These are phyloP conservation scores for Carposina sasakii DNA, from an alignment of 1,140 invertebrate genomes.

Conservation along the genomic window DNA sequence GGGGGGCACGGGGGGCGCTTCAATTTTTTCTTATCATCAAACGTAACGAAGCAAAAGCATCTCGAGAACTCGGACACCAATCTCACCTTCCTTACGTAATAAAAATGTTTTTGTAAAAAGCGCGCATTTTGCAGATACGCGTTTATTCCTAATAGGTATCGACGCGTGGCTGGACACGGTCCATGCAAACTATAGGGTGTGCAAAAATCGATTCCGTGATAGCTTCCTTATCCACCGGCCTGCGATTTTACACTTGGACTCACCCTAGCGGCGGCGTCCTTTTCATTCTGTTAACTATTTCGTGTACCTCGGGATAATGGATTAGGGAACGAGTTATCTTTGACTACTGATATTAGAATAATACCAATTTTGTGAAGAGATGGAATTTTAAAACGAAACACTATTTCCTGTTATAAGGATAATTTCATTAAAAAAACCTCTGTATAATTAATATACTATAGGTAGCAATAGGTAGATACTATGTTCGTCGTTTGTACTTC, in stretches of 20 bases:
- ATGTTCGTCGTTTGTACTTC: too few species aligned
- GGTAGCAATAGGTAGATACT: too few species aligned
- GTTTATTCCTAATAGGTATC: background rate
- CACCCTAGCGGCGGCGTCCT: too few species aligned
- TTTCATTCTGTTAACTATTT: too few species aligned
- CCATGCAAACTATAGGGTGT: constrained; percentile 69
- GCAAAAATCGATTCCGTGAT: constrained; percentile 65
- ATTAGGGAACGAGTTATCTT: too few species aligned
- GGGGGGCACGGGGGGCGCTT: constrained; percentile 19
- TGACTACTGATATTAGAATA: too few species aligned
- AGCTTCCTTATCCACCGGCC: constrained; percentile 49
- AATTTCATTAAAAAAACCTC: too few species aligned
- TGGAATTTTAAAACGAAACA: too few species aligned
- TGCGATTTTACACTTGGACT: constrained; percentile 53
- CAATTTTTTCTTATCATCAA: constrained; percentile 41
- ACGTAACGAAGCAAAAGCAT: constrained; percentile 17
- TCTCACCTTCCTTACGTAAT: constrained; percentile 8
- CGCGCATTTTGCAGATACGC: background rate
- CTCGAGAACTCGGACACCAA: background rate
- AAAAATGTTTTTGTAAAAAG: background rate
- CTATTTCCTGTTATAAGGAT: too few species aligned
- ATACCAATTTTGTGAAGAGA: too few species aligned
- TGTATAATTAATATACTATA: too few species aligned
- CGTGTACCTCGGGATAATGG: too few species aligned
- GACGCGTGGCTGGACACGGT: constrained; percentile 21